Base-by-base conservation (phyloP, 2,797 vertebrate species). In the Craterocephalus amniculus region DNA sequence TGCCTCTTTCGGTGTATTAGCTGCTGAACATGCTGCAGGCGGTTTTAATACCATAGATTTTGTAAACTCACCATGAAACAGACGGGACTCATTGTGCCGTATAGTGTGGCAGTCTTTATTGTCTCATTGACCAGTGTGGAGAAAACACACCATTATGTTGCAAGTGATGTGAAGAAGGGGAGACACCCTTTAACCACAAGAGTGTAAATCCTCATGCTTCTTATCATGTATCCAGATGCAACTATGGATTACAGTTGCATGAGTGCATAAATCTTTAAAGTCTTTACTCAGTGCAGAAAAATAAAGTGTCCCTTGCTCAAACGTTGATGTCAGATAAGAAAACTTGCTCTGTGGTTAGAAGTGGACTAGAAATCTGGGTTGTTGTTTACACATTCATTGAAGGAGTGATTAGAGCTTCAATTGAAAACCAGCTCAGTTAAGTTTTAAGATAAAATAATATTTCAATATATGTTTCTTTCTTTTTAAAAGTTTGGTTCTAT, bases 11-110 rank as follows among this genome's bases (percentile, higher is more conserved):
- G 7, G 18, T 40, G 40, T 34, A 18, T 48, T 16, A 61, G 45
- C 32, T 26, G 13, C 10, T 68, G 51, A 45, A 45, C 38, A 61
- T 59, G 63, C 81, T 65, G 63, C 29, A 58, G 68, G 66, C 57
- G 40, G 27, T 62, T 82, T 74, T 51, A 58, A 58, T 68, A 4
- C 63, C 3, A 38, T 45, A 65, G 55, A 58, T 57, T n/a, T 40
- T 6, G 24, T 40, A 4, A 65, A 20, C 16, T 52, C 32, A 11
- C 6, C 31, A 34, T 32, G 57, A 35, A 61, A 65, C n/a, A 49
- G 24, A 20, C 13, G 9, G 20, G 29, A 31, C 12, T 57, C 52
- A 38, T n/a, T 56, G 58, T 29, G 66, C 49, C 26, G 32, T 45
- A 12, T 70, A 58, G 36, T 69, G 48, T 79, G 60, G 27, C 34